Evolutionary conservation across 2,888 invertebrate species (phyloP), one percentile per base, ranked within the genome.

Genomic region (Brachyopa scutellaris): DNA sequence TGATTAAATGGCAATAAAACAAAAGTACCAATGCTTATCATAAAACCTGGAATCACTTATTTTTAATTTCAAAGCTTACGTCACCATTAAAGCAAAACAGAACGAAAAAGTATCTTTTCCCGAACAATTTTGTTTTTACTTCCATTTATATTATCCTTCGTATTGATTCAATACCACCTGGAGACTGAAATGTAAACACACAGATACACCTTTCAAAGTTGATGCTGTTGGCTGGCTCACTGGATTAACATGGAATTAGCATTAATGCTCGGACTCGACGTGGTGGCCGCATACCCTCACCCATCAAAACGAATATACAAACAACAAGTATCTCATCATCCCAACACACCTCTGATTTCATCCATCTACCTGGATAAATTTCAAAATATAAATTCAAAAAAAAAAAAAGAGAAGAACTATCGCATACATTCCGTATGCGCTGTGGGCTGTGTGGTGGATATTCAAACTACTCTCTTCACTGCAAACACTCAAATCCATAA

Each of bases 181-280:
- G n/a, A n/a, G n/a, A n/a, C n/a, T n/a, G n/a, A n/a, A n/a, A n/a
- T n/a, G n/a, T n/a, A n/a, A n/a, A n/a, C n/a, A 40, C 8, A 40
- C 45, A 51, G 49, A 38, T 40, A 49, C 47, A 8, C 2, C n/a
- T n/a, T n/a, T 15, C 33, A 21, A 29, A 29, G 19, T 38, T 45
- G 36, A 13, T 29, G 11, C 31, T 42, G 61, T n/a, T n/a, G n/a
- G n/a, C n/a, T n/a, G n/a, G 5, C 49, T 31, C 51, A 26, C n/a
- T n/a, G n/a, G n/a, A n/a, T n/a, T n/a, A n/a, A n/a, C n/a, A n/a
- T n/a, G n/a, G n/a, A 67, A 73, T 73, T 51, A 66, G n/a, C 40
- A 78, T 70, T 66, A 74, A 66, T 72, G 78, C 47, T 62, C 55
- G 59, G 26, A 45, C 21, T 36, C 51, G n/a, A n/a, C n/a, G n/a